Conservation (phyloP, 1,140 invertebrate species). For the Oppia nitens region DNA sequence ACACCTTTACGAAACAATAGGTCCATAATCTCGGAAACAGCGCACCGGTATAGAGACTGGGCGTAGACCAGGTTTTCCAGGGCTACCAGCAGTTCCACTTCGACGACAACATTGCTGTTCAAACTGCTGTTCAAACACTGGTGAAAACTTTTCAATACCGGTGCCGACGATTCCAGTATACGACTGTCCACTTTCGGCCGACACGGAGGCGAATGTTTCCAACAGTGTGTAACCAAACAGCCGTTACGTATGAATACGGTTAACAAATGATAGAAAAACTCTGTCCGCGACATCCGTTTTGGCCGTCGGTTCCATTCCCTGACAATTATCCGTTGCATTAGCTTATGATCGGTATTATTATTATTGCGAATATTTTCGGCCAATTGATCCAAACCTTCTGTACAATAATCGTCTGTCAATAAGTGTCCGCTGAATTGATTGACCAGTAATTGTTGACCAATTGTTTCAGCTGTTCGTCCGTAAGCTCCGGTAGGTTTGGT, state of each 20-base stretch:
- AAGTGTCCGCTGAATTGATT: too few relatives aligned
- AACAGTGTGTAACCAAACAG: background rate
- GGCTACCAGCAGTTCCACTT: constrained; percentile 3
- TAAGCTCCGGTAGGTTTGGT: too few relatives aligned
- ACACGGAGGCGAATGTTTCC: constrained; percentile 1
- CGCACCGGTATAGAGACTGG: background rate
- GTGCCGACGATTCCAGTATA: background rate
- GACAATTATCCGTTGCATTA: too few relatives aligned
- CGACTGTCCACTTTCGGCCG: background rate
- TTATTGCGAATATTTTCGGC: too few relatives aligned
- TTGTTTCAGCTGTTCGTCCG: too few relatives aligned
- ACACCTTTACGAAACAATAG: background rate
- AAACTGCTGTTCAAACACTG: background rate
- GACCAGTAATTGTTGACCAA: too few relatives aligned
- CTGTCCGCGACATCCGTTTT: background rate
- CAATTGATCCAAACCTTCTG: too few relatives aligned
- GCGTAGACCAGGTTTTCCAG: background rate
- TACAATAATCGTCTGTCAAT: too few relatives aligned
- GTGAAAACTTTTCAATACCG: background rate
- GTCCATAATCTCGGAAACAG: constrained; percentile 2
- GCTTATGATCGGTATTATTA: too few relatives aligned
- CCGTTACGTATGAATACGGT: background rate
- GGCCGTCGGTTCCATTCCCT: background rate
- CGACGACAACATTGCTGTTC: background rate
- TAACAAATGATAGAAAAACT: constrained; percentile 10